phyloP scores from a whole-genome alignment of 2,888 invertebrate species.

The Tricholauxania praeusta region DNA sequence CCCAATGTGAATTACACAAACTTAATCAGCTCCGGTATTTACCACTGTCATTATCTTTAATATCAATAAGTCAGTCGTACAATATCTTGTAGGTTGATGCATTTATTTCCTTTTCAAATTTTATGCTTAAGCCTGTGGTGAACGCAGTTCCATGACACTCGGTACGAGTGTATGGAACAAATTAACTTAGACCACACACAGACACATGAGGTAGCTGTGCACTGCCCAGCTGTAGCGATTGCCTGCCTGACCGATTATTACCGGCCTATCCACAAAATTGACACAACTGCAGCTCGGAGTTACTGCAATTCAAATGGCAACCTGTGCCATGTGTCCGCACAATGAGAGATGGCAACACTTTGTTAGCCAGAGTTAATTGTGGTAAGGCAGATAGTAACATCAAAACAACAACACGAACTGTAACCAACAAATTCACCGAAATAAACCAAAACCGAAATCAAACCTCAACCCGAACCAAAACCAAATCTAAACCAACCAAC shows the following conservation, averaged over 20 bases:
- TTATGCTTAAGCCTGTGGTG: neutral
- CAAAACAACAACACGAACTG: neutral
- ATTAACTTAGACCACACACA: conserved; percentile 7
- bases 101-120: too few relatives aligned
- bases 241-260: conserved; percentile 17
- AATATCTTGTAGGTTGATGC: too few relatives aligned
- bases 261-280: conserved; percentile 21
- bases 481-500: neutral
- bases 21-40: too few relatives aligned
- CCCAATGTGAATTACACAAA: too few relatives aligned
- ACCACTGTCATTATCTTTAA: neutral
- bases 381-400: conserved; percentile 5
- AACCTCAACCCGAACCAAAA: conserved; percentile 39
- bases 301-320: neutral
- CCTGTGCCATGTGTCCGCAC: neutral
- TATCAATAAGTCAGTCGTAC: neutral
- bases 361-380: conserved; percentile 16
- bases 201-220: too few relatives aligned
- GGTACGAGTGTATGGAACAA: neutral
- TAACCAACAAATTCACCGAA: too few relatives aligned
- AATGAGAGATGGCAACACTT: neutral
- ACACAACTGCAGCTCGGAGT: neutral
- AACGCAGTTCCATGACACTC: neutral
- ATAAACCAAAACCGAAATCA: conserved; percentile 31
- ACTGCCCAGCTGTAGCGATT: neutral